Percentiles rank a stretch among this genome's conserved stretches.
Evolutionary conservation across 1,140 invertebrate genomes (phyloP).

Genomic region (Portunus trituberculatus): DNA sequence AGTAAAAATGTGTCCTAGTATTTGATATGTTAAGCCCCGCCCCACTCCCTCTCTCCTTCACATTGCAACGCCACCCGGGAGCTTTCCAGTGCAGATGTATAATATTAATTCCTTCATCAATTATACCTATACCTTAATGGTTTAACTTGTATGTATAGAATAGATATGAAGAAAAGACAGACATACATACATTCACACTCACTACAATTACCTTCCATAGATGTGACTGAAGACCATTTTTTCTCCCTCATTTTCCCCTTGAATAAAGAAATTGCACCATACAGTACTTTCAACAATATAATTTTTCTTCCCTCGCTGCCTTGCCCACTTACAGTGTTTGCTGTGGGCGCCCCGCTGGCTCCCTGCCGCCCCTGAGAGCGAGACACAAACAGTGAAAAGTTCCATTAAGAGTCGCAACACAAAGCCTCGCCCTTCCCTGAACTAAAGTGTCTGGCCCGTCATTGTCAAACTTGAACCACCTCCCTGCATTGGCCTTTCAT

Average conservation of each 20-base stretch:
- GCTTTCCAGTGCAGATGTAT: too few species aligned
- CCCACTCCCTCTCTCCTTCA: too few species aligned
- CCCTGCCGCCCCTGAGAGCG: not conserved
- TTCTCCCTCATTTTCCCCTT: not conserved
- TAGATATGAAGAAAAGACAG: too few species aligned
- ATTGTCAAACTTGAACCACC: not conserved
- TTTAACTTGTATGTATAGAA: too few species aligned
- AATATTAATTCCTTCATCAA: too few species aligned
- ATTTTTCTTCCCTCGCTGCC: not conserved
- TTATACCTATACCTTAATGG: too few species aligned
- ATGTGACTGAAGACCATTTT: not conserved
- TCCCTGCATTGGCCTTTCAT: not conserved
- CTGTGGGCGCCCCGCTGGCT: not conserved
- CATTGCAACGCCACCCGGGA: too few species aligned
- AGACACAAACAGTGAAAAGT: not conserved
- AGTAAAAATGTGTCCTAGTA: too few species aligned
- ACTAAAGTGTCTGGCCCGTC: not conserved
- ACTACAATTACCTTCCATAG: too few species aligned
- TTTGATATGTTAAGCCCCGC: too few species aligned
- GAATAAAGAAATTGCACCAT: not conserved
- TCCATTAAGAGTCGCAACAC: not conserved
- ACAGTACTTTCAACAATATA: not conserved
- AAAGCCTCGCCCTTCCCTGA: not conserved
- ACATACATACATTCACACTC: too few species aligned
- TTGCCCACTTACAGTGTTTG: not conserved